Evolutionary conservation across 2,888 invertebrate genomes (phyloP).

Genomic region (Pseudoips prasinana): DNA sequence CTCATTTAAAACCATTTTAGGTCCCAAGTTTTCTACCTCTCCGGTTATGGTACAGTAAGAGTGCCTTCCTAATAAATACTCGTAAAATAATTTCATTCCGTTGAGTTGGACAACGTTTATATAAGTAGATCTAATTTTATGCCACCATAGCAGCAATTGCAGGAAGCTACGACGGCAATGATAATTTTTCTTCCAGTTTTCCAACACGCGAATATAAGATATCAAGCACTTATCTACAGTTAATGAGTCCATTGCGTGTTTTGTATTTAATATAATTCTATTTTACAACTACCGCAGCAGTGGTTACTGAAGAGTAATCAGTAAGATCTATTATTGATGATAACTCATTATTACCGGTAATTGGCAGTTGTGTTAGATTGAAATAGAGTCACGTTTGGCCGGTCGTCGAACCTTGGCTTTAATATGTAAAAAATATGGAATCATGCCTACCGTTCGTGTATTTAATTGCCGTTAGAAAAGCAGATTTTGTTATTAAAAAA

Average conservation of each 20-base stretch:
- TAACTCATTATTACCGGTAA: constrained; percentile 23
- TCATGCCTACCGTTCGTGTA: too few species aligned
- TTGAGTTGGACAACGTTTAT: too few species aligned
- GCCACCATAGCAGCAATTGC: too few species aligned
- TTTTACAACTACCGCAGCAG: constrained; percentile 5
- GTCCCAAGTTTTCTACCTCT: too few species aligned
- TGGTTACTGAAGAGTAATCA: too few species aligned
- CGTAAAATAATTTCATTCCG: too few species aligned
- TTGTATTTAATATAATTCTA: constrained; percentile 13
- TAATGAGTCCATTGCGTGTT: constrained; percentile 20
- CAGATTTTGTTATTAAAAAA: too few species aligned
- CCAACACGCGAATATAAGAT: not conserved
- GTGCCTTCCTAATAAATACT: too few species aligned
- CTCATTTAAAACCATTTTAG: too few species aligned
- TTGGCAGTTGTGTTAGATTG: constrained; percentile 13
- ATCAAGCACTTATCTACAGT: constrained; percentile 5
- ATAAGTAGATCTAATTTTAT: too few species aligned
- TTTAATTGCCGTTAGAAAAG: too few species aligned
- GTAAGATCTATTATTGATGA: constrained; percentile 7
- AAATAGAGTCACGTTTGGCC: constrained; percentile 26
- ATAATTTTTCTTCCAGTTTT: constrained; percentile 3
- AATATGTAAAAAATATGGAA: not conserved
- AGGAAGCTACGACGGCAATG: constrained; percentile 1
- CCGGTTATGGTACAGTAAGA: too few species aligned
- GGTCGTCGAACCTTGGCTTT: constrained; percentile 19